Evolutionary conservation across 2,113 vertebrate genomes (phyloP).

Genomic region (Abramis brama): DNA sequence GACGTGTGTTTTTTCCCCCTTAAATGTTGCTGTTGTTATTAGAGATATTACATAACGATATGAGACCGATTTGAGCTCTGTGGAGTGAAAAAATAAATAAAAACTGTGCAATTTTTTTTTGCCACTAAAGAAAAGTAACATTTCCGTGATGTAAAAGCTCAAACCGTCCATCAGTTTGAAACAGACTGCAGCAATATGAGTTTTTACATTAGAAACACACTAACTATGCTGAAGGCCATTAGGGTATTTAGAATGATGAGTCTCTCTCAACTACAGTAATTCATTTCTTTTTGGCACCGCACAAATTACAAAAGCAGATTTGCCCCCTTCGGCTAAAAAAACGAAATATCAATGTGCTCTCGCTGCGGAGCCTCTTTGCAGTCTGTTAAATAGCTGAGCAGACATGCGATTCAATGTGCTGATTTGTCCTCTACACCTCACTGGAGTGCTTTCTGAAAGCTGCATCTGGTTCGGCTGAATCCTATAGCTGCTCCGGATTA

Average conservation of each 20-base stretch:
- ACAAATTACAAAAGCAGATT: conserved; percentile 53
- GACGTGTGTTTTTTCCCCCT: neutral
- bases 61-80: neutral
- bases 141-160: conserved; percentile 16
- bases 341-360: conserved; percentile 28
- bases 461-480: conserved; percentile 4
- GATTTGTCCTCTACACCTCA: conserved; percentile 22
- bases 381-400: conserved; percentile 23
- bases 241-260: conserved; percentile 52
- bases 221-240: conserved; percentile 6
- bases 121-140: conserved; percentile 24
- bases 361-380: conserved; percentile 1
- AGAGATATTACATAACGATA: conserved; percentile 11
- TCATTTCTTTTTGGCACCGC: conserved; percentile 47
- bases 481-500: conserved; percentile 20
- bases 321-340: conserved; percentile 33
- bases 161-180: conserved; percentile 41
- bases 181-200: conserved; percentile 43
- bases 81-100: no score
- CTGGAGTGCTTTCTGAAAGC: conserved; percentile 26
- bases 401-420: neutral
- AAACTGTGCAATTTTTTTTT: neutral
- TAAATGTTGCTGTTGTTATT: neutral
- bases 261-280: conserved; percentile 45
- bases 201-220: conserved; percentile 37